Evolutionary conservation across 2,113 vertebrate species (phyloP).

Genomic region (Macaca fascicularis): DNA sequence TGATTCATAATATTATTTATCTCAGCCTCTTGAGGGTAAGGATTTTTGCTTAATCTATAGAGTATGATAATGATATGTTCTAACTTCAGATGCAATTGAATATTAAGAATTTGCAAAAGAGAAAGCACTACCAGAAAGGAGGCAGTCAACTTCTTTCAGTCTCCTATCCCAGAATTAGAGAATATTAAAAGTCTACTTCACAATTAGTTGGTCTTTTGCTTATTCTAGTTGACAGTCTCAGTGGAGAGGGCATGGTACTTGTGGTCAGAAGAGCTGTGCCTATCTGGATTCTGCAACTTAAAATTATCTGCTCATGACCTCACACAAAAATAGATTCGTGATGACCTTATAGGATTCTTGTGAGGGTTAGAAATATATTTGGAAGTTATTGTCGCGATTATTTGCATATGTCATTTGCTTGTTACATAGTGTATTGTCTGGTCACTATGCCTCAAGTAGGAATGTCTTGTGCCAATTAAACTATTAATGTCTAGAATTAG

Average conservation of each 20-base stretch:
- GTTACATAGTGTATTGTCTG: neutral
- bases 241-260: neutral
- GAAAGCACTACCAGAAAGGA: neutral
- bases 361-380: neutral
- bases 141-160: fast-evolving
- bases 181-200: neutral
- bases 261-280: neutral
- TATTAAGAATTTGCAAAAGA: neutral
- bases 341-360: neutral
- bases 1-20: conserved; percentile 46
- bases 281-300: neutral
- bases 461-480: neutral
- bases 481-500: neutral
- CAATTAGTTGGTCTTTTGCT: neutral
- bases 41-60: neutral
- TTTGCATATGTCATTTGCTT: neutral
- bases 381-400: neutral
- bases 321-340: neutral
- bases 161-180: neutral
- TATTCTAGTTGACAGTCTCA: neutral
- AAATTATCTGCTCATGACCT: neutral
- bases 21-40: neutral
- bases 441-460: neutral
- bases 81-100: neutral
- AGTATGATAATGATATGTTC: neutral